Evolutionary conservation across 1,140 invertebrate species (phyloP).

Genomic region (Drosophila baimaii): DNA sequence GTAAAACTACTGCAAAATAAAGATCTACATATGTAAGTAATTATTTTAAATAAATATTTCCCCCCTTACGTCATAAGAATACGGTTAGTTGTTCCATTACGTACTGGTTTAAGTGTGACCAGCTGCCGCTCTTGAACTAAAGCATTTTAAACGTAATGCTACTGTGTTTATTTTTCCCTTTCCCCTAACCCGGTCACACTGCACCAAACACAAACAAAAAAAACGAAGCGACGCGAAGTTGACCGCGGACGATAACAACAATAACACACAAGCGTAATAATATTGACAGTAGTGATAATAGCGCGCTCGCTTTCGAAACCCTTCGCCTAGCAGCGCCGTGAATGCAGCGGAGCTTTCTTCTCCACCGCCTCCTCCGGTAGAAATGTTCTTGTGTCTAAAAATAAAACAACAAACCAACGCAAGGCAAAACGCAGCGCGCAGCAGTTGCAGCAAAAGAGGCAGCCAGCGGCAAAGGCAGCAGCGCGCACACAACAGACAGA

Average conservation of each 20-base stretch:
- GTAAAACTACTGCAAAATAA: too few species aligned
- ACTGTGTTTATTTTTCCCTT: too few species aligned
- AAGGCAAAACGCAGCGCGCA: background rate
- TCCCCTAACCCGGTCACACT: slow-evolving; percentile 10
- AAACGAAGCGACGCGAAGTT: slow-evolving; percentile 18
- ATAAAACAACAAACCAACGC: slow-evolving; percentile 24
- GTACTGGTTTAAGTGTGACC: too few species aligned
- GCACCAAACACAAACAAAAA: slow-evolving; percentile 8
- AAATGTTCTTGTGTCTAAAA: slow-evolving; percentile 27
- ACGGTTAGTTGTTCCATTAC: too few species aligned
- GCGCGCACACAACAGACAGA: too few species aligned
- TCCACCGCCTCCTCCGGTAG: slow-evolving; percentile 5
- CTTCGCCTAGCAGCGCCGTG: background rate
- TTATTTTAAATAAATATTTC: too few species aligned
- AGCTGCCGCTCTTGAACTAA: too few species aligned
- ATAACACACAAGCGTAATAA: slow-evolving; percentile 32
- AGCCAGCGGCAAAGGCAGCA: slow-evolving; percentile 12
- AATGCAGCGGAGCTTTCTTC: slow-evolving; percentile 4
- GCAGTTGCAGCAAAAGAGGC: slow-evolving; percentile 10
- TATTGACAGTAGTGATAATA: slow-evolving; percentile 12
- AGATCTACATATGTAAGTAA: too few species aligned
- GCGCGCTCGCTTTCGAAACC: background rate
- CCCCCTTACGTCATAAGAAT: too few species aligned
- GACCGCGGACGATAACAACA: slow-evolving; percentile 36
- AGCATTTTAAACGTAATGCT: background rate